Evolutionary conservation across 2,797 vertebrate species (phyloP).

Genomic region (Pampus argenteus): DNA sequence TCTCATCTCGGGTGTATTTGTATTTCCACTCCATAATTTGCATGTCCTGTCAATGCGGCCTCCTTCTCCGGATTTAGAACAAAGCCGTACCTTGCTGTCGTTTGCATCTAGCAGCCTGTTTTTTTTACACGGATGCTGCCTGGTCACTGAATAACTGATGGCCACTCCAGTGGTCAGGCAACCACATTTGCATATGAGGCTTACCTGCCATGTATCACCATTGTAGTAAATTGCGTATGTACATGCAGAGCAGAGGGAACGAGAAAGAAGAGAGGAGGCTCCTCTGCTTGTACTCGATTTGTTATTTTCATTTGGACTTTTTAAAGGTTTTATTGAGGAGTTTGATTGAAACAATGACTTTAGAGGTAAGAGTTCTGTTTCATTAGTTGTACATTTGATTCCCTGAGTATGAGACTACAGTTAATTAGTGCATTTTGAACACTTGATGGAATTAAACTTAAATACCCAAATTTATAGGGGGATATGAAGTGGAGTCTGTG

Average conservation of each 20-base stretch:
- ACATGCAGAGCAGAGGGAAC: slow-evolving; percentile 8
- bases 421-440: not conserved
- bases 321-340: slow-evolving; percentile 19
- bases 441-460: not conserved
- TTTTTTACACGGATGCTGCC: slow-evolving; percentile 66
- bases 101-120: slow-evolving; percentile 79
- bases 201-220: slow-evolving; percentile 16
- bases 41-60: slow-evolving; percentile 47
- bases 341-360: slow-evolving; percentile 52
- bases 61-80: slow-evolving; percentile 51
- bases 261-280: slow-evolving; percentile 1
- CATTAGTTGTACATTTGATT: not conserved
- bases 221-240: not conserved
- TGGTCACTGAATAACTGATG: slow-evolving; percentile 70
- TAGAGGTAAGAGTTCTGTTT: slow-evolving; percentile 68
- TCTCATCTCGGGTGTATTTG: slow-evolving; percentile 44
- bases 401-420: not conserved
- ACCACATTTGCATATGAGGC: slow-evolving; percentile 69
- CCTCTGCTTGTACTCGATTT: not conserved
- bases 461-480: not conserved
- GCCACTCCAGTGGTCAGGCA: slow-evolving; percentile 42
- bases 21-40: slow-evolving; percentile 70
- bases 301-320: slow-evolving; percentile 22
- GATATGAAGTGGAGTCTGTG: not conserved
- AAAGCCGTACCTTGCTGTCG: slow-evolving; percentile 61